phyloP scores from a whole-genome alignment of 2,113 vertebrate species.

The Synodontis membranacea region DNA sequence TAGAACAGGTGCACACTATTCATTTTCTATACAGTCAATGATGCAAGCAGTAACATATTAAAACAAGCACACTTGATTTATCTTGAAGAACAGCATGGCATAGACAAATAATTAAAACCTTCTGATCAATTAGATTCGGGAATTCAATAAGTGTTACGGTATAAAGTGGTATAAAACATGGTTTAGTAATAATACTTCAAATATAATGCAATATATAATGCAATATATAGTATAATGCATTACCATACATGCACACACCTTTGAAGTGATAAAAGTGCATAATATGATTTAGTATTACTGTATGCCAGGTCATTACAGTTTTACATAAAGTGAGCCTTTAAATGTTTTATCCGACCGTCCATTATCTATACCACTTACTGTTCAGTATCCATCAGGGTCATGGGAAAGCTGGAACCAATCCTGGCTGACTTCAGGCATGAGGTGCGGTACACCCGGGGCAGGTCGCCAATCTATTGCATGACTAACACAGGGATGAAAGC shows the following conservation, averaged over 20 bases:
- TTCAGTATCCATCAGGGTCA: too few species aligned
- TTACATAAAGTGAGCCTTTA: neutral
- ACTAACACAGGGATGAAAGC: too few species aligned
- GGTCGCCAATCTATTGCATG: too few species aligned
- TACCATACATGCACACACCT: neutral
- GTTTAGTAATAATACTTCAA: neutral
- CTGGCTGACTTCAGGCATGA: too few species aligned
- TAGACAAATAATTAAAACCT: neutral
- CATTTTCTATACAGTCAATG: too few species aligned
- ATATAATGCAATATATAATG: neutral
- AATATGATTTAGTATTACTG: neutral
- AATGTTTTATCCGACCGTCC: too few species aligned
- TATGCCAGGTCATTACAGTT: neutral
- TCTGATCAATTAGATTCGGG: neutral
- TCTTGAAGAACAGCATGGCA: neutral
- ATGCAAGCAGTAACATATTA: neutral
- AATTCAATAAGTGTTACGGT: neutral
- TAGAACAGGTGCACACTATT: too few species aligned
- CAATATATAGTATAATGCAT: neutral
- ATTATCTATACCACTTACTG: too few species aligned
- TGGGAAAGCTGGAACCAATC: too few species aligned
- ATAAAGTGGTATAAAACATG: neutral
- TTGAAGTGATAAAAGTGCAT: neutral
- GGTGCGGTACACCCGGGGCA: too few species aligned
- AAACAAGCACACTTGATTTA: neutral